A percentile compares a stretch with the other conserved stretches of the same genome.
These are phyloP conservation scores for Drosophila takahashii DNA, from an alignment of 1,140 invertebrate genomes.

Conservation along the genomic window DNA sequence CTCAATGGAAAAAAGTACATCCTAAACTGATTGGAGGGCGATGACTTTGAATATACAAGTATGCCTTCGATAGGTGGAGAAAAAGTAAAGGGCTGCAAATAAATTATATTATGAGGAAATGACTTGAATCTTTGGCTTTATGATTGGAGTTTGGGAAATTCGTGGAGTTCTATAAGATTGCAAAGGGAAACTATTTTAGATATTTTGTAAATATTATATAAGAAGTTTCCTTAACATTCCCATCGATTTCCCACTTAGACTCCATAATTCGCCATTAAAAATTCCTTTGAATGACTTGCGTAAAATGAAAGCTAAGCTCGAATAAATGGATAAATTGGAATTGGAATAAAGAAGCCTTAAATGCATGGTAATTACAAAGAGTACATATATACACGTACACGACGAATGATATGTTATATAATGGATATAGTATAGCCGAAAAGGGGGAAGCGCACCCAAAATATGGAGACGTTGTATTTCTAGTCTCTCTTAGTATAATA, in stretches of 20 bases:
- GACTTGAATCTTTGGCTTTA: conserved; percentile 10
- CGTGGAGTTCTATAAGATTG: background rate
- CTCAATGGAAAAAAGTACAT: conserved; percentile 5
- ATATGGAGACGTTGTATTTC: conserved; percentile 15
- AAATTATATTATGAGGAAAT: conserved; percentile 5
- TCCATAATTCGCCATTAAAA: background rate
- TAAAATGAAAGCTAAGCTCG: conserved; percentile 70
- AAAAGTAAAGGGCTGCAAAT: background rate
- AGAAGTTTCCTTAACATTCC: background rate
- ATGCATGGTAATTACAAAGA: conserved; percentile 73
- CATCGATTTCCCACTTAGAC: background rate
- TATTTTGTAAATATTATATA: background rate
- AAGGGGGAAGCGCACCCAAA: conserved; percentile 44
- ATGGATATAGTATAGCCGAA: conserved; percentile 42
- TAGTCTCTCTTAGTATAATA: conserved; percentile 4
- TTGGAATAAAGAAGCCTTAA: conserved; percentile 50
- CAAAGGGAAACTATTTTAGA: no score
- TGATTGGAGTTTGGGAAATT: background rate
- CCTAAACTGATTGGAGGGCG: conserved; percentile 12
- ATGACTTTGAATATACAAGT: conserved; percentile 52
- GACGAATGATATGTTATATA: conserved; percentile 47
- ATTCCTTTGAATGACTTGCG: conserved; percentile 39
- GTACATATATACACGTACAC: conserved; percentile 78
- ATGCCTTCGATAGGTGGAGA: conserved; percentile 19
- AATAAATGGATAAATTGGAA: conserved; percentile 22